Conservation (phyloP, 2,113 vertebrate genomes). For the Gobiocypris rarus region DNA sequence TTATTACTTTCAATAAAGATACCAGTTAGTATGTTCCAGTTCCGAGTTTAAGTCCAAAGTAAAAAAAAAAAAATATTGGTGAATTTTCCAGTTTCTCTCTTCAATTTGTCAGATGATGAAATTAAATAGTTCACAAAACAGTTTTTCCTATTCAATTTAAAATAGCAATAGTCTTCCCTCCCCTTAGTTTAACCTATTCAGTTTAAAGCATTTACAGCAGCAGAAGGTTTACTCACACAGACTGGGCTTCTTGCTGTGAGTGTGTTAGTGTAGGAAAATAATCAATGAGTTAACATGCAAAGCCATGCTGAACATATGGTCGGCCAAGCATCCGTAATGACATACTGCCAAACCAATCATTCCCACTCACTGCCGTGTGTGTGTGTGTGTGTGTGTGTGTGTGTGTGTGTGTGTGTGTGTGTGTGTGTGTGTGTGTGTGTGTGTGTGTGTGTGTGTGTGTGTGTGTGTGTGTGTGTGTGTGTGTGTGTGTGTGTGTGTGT, state of each 20-base stretch:
- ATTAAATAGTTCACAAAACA: background rate
- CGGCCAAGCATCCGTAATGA: slow-evolving; percentile 27
- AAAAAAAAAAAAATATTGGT: background rate
- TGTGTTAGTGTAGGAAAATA: slow-evolving; percentile 29
- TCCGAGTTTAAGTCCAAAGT: background rate
- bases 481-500: background rate
- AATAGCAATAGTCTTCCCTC: background rate
- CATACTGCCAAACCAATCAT: slow-evolving; percentile 35
- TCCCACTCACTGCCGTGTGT: slow-evolving; percentile 15
- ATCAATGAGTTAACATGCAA: slow-evolving; percentile 43
- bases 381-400: slow-evolving; percentile 3
- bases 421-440: no score
- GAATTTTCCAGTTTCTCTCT: background rate
- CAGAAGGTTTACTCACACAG: slow-evolving; percentile 27
- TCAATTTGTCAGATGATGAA: background rate
- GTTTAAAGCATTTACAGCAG: slow-evolving; percentile 19
- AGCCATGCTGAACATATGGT: slow-evolving; percentile 39
- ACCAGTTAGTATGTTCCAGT: no score
- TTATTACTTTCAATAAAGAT: background rate
- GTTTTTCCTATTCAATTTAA: background rate
- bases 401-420: background rate
- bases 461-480: slow-evolving; percentile 13
- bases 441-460: background rate
- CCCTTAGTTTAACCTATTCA: slow-evolving; percentile 38
- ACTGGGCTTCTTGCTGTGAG: slow-evolving; percentile 28